phyloP scores from a whole-genome alignment of 2,113 vertebrate species.

The Epinephelus lanceolatus region DNA sequence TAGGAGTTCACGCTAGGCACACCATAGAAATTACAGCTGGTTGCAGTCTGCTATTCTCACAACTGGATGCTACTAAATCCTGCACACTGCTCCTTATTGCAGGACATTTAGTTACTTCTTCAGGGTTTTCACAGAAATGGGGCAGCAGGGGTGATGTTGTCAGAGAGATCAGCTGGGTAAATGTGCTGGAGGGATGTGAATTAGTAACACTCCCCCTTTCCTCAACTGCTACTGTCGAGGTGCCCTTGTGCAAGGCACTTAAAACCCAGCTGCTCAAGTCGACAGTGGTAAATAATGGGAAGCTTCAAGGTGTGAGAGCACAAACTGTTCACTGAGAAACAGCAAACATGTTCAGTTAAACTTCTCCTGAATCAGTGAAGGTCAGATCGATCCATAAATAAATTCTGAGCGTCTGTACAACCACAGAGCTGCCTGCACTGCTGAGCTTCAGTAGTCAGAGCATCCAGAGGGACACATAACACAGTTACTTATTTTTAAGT shows the following conservation, averaged over 20 bases:
- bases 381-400: constrained; percentile 35
- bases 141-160: background rate
- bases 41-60: no score
- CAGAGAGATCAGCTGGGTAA: constrained; percentile 2
- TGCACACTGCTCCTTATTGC: background rate
- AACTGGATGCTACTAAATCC: no score
- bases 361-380: constrained; percentile 18
- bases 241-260: constrained; percentile 70
- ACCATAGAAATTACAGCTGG: no score
- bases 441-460: constrained; percentile 30
- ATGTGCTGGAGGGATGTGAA: constrained; percentile 11
- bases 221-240: constrained; percentile 4
- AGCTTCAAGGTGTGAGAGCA: constrained; percentile 9
- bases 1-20: no score
- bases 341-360: background rate
- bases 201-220: background rate
- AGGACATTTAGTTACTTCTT: constrained; percentile 11
- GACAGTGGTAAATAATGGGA: constrained; percentile 9
- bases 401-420: constrained; percentile 22
- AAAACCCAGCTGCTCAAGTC: constrained; percentile 14
- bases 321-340: constrained; percentile 18
- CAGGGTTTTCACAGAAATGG: constrained; percentile 8
- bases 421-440: constrained; percentile 33
- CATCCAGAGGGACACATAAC: constrained; percentile 52
- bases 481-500: constrained; percentile 53